These are phyloP conservation scores for Lycodopsis pacificus DNA, from an alignment of 2,797 vertebrate genomes.

Conservation along the genomic window DNA sequence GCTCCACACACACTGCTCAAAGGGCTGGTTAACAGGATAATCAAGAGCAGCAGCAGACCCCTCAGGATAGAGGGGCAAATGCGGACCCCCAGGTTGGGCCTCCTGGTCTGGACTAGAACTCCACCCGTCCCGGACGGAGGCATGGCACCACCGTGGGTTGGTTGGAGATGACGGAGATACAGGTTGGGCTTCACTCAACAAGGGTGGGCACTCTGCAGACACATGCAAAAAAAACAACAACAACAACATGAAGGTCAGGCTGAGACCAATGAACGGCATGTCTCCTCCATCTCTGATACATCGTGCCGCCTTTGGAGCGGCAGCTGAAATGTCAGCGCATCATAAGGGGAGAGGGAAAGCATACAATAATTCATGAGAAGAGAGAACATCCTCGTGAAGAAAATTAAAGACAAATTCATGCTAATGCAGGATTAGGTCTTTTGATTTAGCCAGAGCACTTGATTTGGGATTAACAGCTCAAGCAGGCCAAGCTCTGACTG, in stretches of 20 bases:
- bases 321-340: conserved; percentile 45
- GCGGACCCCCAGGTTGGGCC: conserved; percentile 54
- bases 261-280: conserved; percentile 22
- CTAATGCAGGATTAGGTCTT: conserved; percentile 76
- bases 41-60: conserved; percentile 67
- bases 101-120: conserved; percentile 56
- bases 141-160: conserved; percentile 70
- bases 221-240: conserved; percentile 22
- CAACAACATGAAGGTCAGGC: conserved; percentile 52
- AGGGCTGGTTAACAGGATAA: conserved; percentile 72
- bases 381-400: conserved; percentile 55
- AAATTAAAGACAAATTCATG: conserved; percentile 70
- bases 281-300: conserved; percentile 51
- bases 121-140: conserved; percentile 60
- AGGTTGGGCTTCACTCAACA: conserved; percentile 67
- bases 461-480: conserved; percentile 75
- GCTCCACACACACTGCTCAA: conserved; percentile 71
- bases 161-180: conserved; percentile 52
- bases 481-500: conserved; percentile 64
- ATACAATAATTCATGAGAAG: conserved; percentile 41
- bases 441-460: conserved; percentile 68
- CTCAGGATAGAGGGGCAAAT: conserved; percentile 55
- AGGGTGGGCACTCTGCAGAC: conserved; percentile 80
- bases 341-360: not conserved
- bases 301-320: conserved; percentile 17